A percentile compares a stretch with the other conserved stretches of the same genome.
These are phyloP conservation scores for Drosophila subobscura DNA, from an alignment of 1,140 invertebrate species.

Conservation along the genomic window DNA sequence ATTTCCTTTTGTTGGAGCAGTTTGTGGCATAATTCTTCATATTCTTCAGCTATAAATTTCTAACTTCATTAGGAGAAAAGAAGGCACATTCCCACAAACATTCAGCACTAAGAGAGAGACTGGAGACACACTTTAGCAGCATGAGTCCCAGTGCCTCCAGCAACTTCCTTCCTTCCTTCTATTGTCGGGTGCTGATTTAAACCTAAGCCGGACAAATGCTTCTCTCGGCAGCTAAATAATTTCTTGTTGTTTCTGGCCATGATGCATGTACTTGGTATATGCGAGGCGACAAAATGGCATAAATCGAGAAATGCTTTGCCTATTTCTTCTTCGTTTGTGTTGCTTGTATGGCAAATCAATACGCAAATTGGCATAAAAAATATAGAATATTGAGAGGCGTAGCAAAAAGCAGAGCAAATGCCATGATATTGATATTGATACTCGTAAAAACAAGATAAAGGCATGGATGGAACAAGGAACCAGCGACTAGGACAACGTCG, in stretches of 20 bases:
- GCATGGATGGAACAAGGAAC: conserved; percentile 34
- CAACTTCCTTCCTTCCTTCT: neutral
- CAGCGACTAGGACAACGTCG: neutral
- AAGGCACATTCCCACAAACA: neutral
- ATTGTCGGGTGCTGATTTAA: conserved; percentile 23
- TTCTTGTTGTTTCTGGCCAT: conserved; percentile 18
- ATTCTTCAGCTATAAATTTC: conserved; percentile 1
- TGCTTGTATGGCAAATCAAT: conserved; percentile 65
- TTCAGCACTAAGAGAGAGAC: conserved; percentile 40
- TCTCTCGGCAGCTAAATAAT: conserved; percentile 31
- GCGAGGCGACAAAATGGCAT: conserved; percentile 50
- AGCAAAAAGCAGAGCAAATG: conserved; percentile 32
- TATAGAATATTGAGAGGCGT: conserved; percentile 39
- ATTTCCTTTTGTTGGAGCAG: conserved; percentile 3
- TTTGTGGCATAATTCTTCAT: conserved; percentile 5
- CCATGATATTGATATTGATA: conserved; percentile 53
- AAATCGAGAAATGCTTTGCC: conserved; percentile 64
- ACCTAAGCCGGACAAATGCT: conserved; percentile 24
- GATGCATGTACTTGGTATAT: conserved; percentile 29
- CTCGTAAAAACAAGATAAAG: conserved; percentile 68
- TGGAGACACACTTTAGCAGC: conserved; percentile 34
- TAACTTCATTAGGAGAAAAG: conserved; percentile 16
- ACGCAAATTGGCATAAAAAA: conserved; percentile 72
- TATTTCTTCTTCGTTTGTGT: conserved; percentile 2
- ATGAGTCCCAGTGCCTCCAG: conserved; percentile 23